A percentile compares a stretch with the other conserved stretches of the same genome.
phyloP scores from a whole-genome alignment of 2,888 invertebrate species.

The Cantharis lateralis region DNA sequence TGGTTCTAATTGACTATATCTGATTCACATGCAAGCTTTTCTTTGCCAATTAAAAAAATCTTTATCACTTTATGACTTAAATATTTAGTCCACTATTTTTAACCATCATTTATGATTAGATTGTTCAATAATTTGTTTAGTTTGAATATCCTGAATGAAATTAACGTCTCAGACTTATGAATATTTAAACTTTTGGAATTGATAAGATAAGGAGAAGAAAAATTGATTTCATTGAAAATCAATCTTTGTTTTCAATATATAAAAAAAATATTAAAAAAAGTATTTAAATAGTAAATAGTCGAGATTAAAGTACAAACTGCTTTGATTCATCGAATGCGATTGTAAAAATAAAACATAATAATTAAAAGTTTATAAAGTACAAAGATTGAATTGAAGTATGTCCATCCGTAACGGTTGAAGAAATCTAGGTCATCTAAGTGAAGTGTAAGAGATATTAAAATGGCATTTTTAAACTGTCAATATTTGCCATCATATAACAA shows the following conservation, averaged over 20 bases:
- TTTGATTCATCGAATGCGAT: background rate
- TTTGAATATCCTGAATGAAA: background rate
- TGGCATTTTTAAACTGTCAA: background rate
- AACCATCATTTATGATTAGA: background rate
- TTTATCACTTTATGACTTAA: background rate
- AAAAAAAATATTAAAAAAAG: background rate
- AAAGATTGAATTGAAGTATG: background rate
- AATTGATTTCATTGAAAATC: background rate
- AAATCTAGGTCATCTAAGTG: background rate
- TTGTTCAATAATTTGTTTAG: background rate
- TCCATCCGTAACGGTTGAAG: background rate
- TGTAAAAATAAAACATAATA: background rate
- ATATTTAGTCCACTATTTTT: background rate
- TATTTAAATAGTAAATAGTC: background rate
- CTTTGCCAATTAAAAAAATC: background rate
- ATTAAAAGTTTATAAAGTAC: background rate
- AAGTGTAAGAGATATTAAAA: background rate
- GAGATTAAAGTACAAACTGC: background rate
- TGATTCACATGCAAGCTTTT: background rate
- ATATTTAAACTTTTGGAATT: background rate
- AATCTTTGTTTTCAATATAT: background rate
- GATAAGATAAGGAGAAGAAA: background rate
- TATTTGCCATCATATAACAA: background rate
- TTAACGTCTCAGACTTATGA: background rate
- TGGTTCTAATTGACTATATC: background rate